Evolutionary conservation across 1,140 invertebrate species (phyloP).

Genomic region (Calliphora vicina): DNA sequence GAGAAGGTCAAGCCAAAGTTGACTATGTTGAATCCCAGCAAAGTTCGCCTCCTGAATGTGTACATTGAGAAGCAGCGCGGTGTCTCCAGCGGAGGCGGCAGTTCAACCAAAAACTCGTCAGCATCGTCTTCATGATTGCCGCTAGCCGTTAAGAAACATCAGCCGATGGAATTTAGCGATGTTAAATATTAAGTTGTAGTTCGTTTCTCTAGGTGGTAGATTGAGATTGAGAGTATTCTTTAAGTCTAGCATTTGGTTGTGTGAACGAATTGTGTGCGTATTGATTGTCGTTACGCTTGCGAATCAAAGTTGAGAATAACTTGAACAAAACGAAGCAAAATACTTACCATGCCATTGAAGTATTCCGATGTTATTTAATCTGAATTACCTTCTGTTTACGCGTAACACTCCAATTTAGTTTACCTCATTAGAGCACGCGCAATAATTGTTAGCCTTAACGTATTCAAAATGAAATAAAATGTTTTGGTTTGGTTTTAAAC

Average conservation of each 20-base stretch:
- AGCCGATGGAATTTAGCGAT: slow-evolving; percentile 11
- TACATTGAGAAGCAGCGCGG: slow-evolving; percentile 59
- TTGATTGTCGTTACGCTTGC: background rate
- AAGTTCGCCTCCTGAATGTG: slow-evolving; percentile 64
- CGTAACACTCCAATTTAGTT: background rate
- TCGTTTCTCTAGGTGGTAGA: background rate
- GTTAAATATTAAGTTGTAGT: slow-evolving; percentile 18
- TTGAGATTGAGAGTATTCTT: background rate
- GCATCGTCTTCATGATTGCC: slow-evolving; percentile 60
- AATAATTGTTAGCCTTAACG: background rate
- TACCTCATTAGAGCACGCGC: background rate
- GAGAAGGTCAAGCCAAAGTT: slow-evolving; percentile 82
- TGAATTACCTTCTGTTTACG: background rate
- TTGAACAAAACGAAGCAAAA: background rate
- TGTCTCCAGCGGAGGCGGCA: slow-evolving; percentile 47
- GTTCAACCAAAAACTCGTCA: slow-evolving; percentile 59
- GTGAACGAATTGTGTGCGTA: background rate
- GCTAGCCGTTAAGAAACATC: slow-evolving; percentile 26
- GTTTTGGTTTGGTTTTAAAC: background rate
- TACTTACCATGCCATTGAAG: background rate
- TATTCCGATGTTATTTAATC: background rate
- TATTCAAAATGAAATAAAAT: background rate
- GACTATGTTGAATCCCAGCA: slow-evolving; percentile 81
- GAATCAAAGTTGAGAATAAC: background rate
- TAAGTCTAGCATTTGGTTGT: background rate